These are phyloP conservation scores for Nezara viridula DNA, from an alignment of 2,888 invertebrate species.

Conservation along the genomic window DNA sequence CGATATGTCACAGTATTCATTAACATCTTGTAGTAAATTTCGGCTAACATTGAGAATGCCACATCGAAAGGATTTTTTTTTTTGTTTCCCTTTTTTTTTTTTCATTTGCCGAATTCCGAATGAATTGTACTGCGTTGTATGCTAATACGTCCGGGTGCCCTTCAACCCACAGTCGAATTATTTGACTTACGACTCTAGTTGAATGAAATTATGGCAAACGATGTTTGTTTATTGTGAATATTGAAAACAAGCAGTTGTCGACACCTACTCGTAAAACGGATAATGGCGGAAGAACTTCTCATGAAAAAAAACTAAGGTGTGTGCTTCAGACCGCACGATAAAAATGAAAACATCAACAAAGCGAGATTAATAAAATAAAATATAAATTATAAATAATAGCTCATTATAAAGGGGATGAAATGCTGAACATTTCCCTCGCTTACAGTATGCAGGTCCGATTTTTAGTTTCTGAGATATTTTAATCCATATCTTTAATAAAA, in stretches of 20 bases:
- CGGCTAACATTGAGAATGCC: background rate
- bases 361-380: too few relatives aligned
- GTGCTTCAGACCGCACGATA: too few relatives aligned
- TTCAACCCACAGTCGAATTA: background rate
- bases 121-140: background rate
- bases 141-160: background rate
- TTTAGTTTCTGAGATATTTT: too few relatives aligned
- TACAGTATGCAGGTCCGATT: too few relatives aligned
- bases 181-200: background rate
- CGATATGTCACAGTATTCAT: background rate
- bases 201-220: constrained; percentile 3
- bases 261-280: background rate
- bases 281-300: too few relatives aligned
- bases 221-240: constrained; percentile 5
- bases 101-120: background rate
- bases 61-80: background rate
- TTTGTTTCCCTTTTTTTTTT: background rate
- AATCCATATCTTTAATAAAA: too few relatives aligned
- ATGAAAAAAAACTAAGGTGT: too few relatives aligned
- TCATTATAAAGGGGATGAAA: too few relatives aligned
- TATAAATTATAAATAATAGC: too few relatives aligned
- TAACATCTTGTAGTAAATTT: background rate
- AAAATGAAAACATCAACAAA: too few relatives aligned
- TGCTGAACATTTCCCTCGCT: too few relatives aligned
- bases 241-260: background rate